Evolutionary conservation across 2,113 vertebrate genomes (phyloP).

Genomic region (Grammomys dolichurus): DNA sequence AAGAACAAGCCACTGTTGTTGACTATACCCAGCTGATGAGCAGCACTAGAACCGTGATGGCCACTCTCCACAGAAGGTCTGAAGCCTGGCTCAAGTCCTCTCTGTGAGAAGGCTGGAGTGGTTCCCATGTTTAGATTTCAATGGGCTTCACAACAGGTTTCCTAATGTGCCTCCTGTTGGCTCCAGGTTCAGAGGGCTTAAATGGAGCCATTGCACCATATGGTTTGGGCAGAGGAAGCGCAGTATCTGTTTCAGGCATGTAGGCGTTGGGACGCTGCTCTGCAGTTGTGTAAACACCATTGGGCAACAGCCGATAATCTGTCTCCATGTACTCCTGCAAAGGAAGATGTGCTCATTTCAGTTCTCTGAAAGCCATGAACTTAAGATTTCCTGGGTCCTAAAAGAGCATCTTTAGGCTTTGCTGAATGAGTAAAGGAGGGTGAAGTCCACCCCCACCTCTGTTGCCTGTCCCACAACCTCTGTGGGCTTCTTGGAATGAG

Average conservation of each 20-base stretch:
- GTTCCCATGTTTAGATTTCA: slow-evolving; percentile 85
- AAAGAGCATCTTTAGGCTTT: not conserved
- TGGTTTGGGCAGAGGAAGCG: slow-evolving; percentile 90
- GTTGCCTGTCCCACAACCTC: too few species aligned
- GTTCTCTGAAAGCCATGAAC: slow-evolving; percentile 46
- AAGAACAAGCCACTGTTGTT: not conserved
- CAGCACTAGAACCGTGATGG: not conserved
- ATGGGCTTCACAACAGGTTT: slow-evolving; percentile 89
- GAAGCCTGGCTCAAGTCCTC: not conserved
- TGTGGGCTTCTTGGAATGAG: not conserved
- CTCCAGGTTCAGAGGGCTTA: slow-evolving; percentile 88
- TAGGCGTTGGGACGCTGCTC: slow-evolving; percentile 91
- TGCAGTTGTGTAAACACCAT: slow-evolving; percentile 86
- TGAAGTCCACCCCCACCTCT: not conserved
- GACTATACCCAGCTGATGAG: not conserved
- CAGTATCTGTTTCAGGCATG: slow-evolving; percentile 81
- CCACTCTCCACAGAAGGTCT: not conserved
- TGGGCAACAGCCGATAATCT: slow-evolving; percentile 83
- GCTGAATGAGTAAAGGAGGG: not conserved
- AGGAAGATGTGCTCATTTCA: slow-evolving; percentile 57
- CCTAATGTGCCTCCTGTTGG: slow-evolving; percentile 90
- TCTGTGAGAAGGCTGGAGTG: not conserved
- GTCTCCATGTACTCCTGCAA: slow-evolving; percentile 87
- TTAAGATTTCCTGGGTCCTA: not conserved
- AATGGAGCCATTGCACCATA: slow-evolving; percentile 91